Evolutionary conservation across 2,797 vertebrate species (phyloP).

Genomic region (Chelon labrosus): DNA sequence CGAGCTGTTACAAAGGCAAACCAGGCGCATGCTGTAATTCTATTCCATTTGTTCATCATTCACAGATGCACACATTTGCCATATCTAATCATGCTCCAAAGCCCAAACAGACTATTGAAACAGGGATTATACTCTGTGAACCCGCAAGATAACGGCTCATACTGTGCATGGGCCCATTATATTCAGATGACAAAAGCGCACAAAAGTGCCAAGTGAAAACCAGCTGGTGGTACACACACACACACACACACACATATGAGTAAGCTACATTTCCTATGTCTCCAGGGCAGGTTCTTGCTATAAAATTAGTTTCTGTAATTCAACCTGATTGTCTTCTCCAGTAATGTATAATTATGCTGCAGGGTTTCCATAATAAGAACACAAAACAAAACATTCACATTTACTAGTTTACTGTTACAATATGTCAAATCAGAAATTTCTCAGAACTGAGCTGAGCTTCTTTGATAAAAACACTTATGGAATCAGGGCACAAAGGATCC

Average conservation of each 20-base stretch:
- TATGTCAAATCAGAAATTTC: neutral
- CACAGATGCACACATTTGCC: constrained; percentile 40
- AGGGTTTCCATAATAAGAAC: neutral
- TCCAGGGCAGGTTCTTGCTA: neutral
- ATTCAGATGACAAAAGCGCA: constrained; percentile 55
- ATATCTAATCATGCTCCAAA: constrained; percentile 59
- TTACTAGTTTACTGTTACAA: neutral
- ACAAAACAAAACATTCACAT: neutral
- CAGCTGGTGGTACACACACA: constrained; percentile 29
- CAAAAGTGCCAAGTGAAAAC: constrained; percentile 58
- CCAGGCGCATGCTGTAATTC: neutral
- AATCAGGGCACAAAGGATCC: no score
- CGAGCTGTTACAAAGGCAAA: constrained; percentile 28
- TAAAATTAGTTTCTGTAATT: constrained; percentile 1
- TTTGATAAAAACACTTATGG: no score
- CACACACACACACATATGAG: constrained; percentile 12
- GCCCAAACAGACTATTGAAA: constrained; percentile 62
- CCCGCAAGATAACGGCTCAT: constrained; percentile 62
- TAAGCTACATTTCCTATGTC: constrained; percentile 30
- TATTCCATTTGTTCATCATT: constrained; percentile 35
- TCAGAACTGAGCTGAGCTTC: neutral
- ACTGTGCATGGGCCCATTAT: constrained; percentile 59
- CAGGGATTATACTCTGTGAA: constrained; percentile 58
- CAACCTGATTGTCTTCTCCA: neutral
- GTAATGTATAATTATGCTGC: neutral